A percentile compares a stretch with the other conserved stretches of the same genome.
These are phyloP conservation scores for Calliopsis andreniformis DNA, from an alignment of 1,140 invertebrate species.

Conservation along the genomic window DNA sequence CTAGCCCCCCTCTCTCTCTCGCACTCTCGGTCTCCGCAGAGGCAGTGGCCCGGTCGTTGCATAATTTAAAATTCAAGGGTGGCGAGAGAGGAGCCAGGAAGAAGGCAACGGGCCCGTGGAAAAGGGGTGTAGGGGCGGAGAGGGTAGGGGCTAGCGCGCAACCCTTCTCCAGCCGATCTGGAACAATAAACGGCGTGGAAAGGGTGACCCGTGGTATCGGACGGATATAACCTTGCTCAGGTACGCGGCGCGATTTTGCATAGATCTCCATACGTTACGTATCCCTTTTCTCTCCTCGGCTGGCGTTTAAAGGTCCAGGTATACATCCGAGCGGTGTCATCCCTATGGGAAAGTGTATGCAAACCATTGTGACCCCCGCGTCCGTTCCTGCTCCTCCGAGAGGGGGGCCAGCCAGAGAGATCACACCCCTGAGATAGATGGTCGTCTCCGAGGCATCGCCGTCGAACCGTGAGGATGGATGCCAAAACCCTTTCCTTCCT, in stretches of 20 bases:
- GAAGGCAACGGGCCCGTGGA: conserved; percentile 7
- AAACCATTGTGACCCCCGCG: conserved; percentile 80
- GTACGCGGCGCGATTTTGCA: conserved; percentile 79
- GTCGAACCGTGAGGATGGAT: conserved; percentile 54
- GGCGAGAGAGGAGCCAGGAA: conserved; percentile 43
- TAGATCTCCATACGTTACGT: conserved; percentile 80
- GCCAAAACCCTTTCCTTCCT: conserved; percentile 59
- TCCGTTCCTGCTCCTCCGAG: conserved; percentile 45
- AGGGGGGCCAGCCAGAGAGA: conserved; percentile 57
- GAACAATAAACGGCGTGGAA: conserved; percentile 73
- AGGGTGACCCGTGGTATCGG: conserved; percentile 64
- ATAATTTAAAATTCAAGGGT: conserved; percentile 77
- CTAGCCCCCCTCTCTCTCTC: conserved; percentile 28
- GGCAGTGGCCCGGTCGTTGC: conserved; percentile 69
- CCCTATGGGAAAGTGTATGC: conserved; percentile 81
- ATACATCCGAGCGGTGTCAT: conserved; percentile 76
- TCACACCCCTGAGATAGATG: conserved; percentile 75
- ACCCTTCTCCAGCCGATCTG: conserved; percentile 70
- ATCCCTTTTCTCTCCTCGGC: conserved; percentile 54
- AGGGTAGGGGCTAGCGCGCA: conserved; percentile 53
- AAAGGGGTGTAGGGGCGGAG: conserved; percentile 45
- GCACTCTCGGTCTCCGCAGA: conserved; percentile 3
- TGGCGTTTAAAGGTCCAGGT: conserved; percentile 74
- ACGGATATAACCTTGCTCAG: conserved; percentile 72
- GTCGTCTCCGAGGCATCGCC: conserved; percentile 48